These are phyloP conservation scores for Gryon sp. DNA, from an alignment of 1,140 invertebrate genomes.

Conservation along the genomic window DNA sequence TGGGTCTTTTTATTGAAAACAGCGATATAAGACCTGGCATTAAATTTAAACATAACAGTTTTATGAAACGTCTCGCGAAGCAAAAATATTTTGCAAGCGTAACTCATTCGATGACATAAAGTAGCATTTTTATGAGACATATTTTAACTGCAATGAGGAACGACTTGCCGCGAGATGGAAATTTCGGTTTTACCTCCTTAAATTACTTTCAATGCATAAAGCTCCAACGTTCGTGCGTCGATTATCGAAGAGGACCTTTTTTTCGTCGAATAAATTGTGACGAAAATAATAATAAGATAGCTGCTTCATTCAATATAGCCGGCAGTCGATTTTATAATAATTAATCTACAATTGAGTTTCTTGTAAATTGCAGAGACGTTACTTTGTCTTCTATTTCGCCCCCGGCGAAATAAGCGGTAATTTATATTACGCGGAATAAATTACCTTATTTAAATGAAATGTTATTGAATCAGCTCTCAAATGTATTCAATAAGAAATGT, in stretches of 20 bases:
- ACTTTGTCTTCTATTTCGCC: constrained; percentile 17
- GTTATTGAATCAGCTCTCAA: constrained; percentile 24
- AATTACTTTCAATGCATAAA: too few relatives aligned
- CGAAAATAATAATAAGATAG: constrained; percentile 18
- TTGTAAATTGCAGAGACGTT: constrained; percentile 15
- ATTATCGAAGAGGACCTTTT: too few relatives aligned
- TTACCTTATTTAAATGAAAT: constrained; percentile 21
- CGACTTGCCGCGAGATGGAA: too few relatives aligned
- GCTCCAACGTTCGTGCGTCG: too few relatives aligned
- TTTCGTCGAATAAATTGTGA: constrained; percentile 20
- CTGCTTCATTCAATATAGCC: constrained; percentile 3
- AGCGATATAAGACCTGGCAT: constrained; percentile 12
- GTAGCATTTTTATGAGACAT: constrained; percentile 26
- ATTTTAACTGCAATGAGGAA: constrained; percentile 21
- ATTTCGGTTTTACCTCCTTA: too few relatives aligned
- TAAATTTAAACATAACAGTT: constrained; percentile 37
- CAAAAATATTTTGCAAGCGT: constrained; percentile 12
- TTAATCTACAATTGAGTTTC: constrained; percentile 40
- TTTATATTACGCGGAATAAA: constrained; percentile 27
- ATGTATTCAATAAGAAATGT: constrained; percentile 23
- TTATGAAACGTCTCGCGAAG: constrained; percentile 38
- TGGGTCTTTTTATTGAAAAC: constrained; percentile 22
- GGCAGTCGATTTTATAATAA: constrained; percentile 23
- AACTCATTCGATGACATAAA: constrained; percentile 27
- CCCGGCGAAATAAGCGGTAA: constrained; percentile 13